phyloP scores from a whole-genome alignment of 1,140 invertebrate species.

The Phenacoccus solenopsis region DNA sequence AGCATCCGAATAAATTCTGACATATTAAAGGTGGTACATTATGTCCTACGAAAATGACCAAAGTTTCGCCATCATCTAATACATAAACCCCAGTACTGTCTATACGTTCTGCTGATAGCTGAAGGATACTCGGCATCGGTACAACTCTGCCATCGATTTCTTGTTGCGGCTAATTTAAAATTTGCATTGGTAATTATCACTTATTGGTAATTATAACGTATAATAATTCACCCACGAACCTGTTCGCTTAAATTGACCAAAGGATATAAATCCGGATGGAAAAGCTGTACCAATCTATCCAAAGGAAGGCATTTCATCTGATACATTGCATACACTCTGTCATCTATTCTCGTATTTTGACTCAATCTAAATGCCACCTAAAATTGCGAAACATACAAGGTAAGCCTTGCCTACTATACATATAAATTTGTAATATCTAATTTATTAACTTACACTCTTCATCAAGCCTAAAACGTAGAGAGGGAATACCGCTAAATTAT shows the following conservation, averaged over 20 bases:
- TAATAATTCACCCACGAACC: too few relatives aligned
- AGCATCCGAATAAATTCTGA: conserved; percentile 53
- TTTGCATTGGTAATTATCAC: too few relatives aligned
- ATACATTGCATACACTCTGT: conserved; percentile 85
- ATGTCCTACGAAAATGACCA: conserved; percentile 79
- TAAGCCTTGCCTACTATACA: background rate
- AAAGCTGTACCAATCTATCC: conserved; percentile 59
- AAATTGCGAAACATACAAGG: conserved; percentile 27
- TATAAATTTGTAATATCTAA: conserved; percentile 14
- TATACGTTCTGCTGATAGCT: conserved; percentile 54
- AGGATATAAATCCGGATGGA: conserved; percentile 91
- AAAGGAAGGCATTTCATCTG: conserved; percentile 83
- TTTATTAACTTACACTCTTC: conserved; percentile 76
- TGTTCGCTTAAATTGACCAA: conserved; percentile 61
- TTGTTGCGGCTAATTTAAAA: conserved; percentile 31
- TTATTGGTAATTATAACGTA: background rate
- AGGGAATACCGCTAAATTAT: conserved; percentile 66
- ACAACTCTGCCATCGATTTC: conserved; percentile 27
- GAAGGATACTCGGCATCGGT: conserved; percentile 38
- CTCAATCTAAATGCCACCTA: conserved; percentile 78
- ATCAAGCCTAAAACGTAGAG: conserved; percentile 81
- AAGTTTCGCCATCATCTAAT: conserved; percentile 70
- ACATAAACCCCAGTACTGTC: conserved; percentile 83
- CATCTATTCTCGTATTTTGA: conserved; percentile 76
- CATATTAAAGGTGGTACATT: conserved; percentile 63